A percentile compares a stretch with the other conserved stretches of the same genome.
Evolutionary conservation across 1,140 invertebrate species (phyloP).

Genomic region (Hermetia illucens): DNA sequence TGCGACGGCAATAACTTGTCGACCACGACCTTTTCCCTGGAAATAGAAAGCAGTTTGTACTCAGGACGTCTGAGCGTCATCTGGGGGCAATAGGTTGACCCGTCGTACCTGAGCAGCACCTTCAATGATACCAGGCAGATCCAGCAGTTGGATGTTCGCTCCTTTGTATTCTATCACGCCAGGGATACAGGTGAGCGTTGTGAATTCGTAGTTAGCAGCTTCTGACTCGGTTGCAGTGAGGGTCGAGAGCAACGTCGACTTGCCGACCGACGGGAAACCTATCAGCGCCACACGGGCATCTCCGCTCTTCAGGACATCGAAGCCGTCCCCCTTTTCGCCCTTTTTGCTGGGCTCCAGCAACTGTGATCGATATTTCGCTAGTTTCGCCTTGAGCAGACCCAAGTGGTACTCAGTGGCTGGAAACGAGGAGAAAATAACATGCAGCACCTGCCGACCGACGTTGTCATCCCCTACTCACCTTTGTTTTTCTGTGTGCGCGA

Average conservation of each 20-base stretch:
- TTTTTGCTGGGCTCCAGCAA: constrained; percentile 90
- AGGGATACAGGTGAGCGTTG: constrained; percentile 97
- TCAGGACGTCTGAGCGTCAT: neutral
- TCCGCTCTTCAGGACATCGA: constrained; percentile 98
- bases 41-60: constrained; percentile 16
- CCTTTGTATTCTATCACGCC: constrained; percentile 97
- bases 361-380: constrained; percentile 94
- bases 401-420: constrained; percentile 98
- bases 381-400: constrained; percentile 93
- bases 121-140: constrained; percentile 96
- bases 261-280: constrained; percentile 93
- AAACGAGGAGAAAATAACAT: constrained; percentile 19
- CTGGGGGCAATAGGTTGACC: constrained; percentile 2
- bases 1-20: constrained; percentile 90
- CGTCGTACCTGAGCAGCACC: constrained; percentile 81
- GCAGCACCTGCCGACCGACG: constrained; percentile 1
- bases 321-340: constrained; percentile 96
- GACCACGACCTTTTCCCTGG: constrained; percentile 72
- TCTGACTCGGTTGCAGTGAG: constrained; percentile 91
- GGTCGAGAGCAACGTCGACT: constrained; percentile 88
- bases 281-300: constrained; percentile 97
- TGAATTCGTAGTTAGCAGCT: constrained; percentile 96
- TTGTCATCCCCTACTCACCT: constrained; percentile 45
- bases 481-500: constrained; percentile 98
- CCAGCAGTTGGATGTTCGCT: constrained; percentile 94